These are phyloP conservation scores for Cryptophagus acutangulus DNA, from an alignment of 2,888 invertebrate genomes.

Conservation along the genomic window DNA sequence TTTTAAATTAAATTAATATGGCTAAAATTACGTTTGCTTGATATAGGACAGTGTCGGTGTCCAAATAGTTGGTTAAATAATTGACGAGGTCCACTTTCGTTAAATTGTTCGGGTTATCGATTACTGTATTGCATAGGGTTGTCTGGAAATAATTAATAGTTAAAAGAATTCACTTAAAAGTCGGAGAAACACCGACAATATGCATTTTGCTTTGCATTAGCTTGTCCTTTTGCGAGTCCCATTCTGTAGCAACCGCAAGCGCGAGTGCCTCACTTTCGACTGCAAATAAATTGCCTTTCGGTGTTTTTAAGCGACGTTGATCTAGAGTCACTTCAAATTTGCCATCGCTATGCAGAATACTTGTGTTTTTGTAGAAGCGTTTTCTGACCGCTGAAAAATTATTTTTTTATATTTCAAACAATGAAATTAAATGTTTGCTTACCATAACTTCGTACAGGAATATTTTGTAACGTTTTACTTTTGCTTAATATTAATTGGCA, in stretches of 20 bases:
- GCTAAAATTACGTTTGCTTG: slow-evolving; percentile 62
- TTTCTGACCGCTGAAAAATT: slow-evolving; percentile 14
- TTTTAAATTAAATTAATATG: neutral
- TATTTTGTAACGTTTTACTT: neutral
- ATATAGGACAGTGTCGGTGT: slow-evolving; percentile 79
- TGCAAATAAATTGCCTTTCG: slow-evolving; percentile 69
- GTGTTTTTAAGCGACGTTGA: slow-evolving; percentile 85
- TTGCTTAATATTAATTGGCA: neutral
- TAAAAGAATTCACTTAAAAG: slow-evolving; percentile 2
- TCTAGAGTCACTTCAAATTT: slow-evolving; percentile 82
- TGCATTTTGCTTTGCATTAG: slow-evolving; percentile 84
- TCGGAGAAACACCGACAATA: slow-evolving; percentile 56
- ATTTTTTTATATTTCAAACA: neutral
- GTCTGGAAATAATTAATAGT: slow-evolving; percentile 54
- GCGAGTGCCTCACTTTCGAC: slow-evolving; percentile 85
- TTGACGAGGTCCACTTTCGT: slow-evolving; percentile 70
- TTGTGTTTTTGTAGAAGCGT: slow-evolving; percentile 31
- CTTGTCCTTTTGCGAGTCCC: slow-evolving; percentile 78
- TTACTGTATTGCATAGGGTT: slow-evolving; percentile 80
- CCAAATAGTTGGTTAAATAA: slow-evolving; percentile 72
- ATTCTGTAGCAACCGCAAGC: slow-evolving; percentile 89
- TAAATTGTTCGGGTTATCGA: slow-evolving; percentile 87
- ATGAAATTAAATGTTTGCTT: neutral
- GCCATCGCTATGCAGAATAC: slow-evolving; percentile 29
- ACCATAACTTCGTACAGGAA: slow-evolving; percentile 5